Evolutionary conservation across 2,888 invertebrate genomes (phyloP), one percentile per base, ranked within the genome.

Genomic region (Cordylochernes scorpioides): DNA sequence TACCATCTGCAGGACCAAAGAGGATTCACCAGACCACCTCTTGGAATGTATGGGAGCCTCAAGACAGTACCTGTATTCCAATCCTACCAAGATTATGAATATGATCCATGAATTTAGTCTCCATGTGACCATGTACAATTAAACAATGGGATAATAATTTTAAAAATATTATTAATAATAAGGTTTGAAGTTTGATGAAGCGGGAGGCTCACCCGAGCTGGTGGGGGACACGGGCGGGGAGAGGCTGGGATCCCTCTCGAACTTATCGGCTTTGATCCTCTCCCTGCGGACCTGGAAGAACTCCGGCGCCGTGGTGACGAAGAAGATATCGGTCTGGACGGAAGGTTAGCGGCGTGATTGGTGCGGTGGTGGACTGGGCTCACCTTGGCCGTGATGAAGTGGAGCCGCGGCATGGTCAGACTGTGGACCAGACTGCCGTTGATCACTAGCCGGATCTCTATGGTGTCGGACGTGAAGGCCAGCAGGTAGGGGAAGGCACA

Each of bases 401-500:
- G 68, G 24, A 82, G 58, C 46, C 73, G 73, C 1, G 80, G 78
- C 65, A 80, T 73, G 34, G 71, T 70, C 54, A 77, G 74, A 8
- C 75, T 74, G 49, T 80, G 75, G 7, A 82, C 75, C 34, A 82
- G 58, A 45, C 77, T 80, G 13, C 82, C 82, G 51, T 82, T 82
- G 32, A 82, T 77, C 31, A 78, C 70, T 38, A 82, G 59, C 24
- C 82, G 64, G 44, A 82, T 80, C 55, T 82, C 82, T 60, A 82
- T 68, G 24, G 73, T 65, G 50, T 80, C 77, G 39, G 68, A 64
- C 3, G 77, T 77, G 53, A 82, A 80, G 36, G 77, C 80, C 56
- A 82, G 68, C 43, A 82, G 71, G 52, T 80, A 82, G 1, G 80
- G 80, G 48, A 82, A 82, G 39, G 75, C 77, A 55, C 78, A 80